Evolutionary conservation across 1,140 invertebrate genomes (phyloP), one percentile per base, ranked within the genome.

Genomic region (Pogonomyrmex californicus): DNA sequence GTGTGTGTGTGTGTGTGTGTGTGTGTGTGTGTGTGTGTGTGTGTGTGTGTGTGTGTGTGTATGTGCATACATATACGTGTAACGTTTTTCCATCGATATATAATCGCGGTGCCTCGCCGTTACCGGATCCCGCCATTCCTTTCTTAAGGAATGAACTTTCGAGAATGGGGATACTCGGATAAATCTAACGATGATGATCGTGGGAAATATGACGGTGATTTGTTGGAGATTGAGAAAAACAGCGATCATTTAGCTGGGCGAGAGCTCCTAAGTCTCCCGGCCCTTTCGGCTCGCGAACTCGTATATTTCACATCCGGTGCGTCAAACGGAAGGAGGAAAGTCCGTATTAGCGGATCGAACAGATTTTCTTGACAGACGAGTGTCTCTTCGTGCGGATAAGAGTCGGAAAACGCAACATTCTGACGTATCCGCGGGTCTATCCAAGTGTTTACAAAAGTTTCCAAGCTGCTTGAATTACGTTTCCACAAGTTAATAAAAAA

Each of bases 131-230:
- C 38, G 38, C 6, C 41, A 68, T n/a, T n/a, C n/a, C 73, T 83
- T 83, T 83, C 47, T 73, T 60, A 73, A 83, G 41, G 7, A 47
- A 17, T 38, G 6, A 17, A n/a, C n/a, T 41, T 58, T 73, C 51
- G 41, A 47, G 17, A n/a, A 54, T 6, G 66, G 60, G 78, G 65
- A 56, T 58, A 56, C 41, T 41, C 51, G 54, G 54, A 73, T 83
- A 83, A 83, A 83, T 73, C 54, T 83, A 83, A 83, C 30, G 54
- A 83, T 38, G 54, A 83, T 83, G 49, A 81, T 81, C 23, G 47
- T n/a, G 38, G 66, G 17, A 82, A 60, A 82, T 82, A 82, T 47
- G 41, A 73, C 6, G 38, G 41, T 41, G 30, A 83, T 62, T 83
- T 58, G 33, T 73, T 33, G 41, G 6, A 5, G 12, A 58, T 51